Evolutionary conservation across 92 coral and sea anemone species (phyloP), one percentile per base, ranked within the genome.

Genomic region (Actinernus sp.): DNA sequence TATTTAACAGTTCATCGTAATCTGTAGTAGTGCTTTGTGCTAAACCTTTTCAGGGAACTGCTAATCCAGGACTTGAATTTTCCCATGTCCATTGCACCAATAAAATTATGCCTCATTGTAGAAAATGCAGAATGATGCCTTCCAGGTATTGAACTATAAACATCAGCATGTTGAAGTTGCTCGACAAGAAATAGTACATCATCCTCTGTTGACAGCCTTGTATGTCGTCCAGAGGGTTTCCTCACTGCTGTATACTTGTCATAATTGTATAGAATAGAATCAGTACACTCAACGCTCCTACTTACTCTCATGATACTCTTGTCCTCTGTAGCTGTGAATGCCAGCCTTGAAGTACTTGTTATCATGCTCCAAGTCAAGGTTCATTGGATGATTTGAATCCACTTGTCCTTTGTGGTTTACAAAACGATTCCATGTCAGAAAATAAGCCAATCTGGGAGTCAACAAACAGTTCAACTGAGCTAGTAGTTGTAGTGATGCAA

Each of bases 401-500:
- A 29, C 25, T 29, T 68, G 14, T 0, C 86, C 86, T 51, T 50
- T 58, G 38, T 85, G 75, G 29, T 78, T 85, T 20, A n/a, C n/a
- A n/a, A n/a, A n/a, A n/a, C n/a, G n/a, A n/a, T n/a, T n/a, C n/a
- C n/a, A n/a, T n/a, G n/a, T 85, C 78, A 4, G 78, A 71, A 13
- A 65, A 86, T 3, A 86, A 81, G 52, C 53, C 79, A 0, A 85
- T 18, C 0, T 85, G 58, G 7, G 78, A 76, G 0, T n/a, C 78
- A 16, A 82, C 78, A 65, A 63, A n/a, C 0, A 86, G 81, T 65
- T 78, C 78, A 62, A 78, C 78, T 4, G 91, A 82, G 31, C 86
- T 78, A 5, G 45, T 64, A 12, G 71, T 29, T 7, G 78, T 53
- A 29, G 77, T 85, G 49, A 34, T 71, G 63, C 16, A 85, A 30